These are phyloP conservation scores for Lerista edwardsae DNA, from an alignment of 2,797 vertebrate species.

Conservation along the genomic window DNA sequence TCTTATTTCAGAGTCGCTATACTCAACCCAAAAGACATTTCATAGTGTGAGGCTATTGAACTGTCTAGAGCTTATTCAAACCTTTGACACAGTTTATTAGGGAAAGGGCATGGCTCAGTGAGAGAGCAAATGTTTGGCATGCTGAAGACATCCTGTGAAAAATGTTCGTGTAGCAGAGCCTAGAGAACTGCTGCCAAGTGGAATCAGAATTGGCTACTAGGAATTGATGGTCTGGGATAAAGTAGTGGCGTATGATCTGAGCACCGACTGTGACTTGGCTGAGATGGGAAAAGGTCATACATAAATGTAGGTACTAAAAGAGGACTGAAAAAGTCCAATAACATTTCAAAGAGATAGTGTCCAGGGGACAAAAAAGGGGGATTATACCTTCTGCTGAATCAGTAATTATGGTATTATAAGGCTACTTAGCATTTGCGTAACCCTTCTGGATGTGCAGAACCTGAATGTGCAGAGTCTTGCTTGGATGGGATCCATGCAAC, in stretches of 20 bases:
- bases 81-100: not conserved
- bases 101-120: not conserved
- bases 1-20: not conserved
- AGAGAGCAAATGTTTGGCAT: not conserved
- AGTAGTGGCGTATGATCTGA: not conserved
- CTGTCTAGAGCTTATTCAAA: not conserved
- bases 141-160: not conserved
- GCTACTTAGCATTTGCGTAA: no score
- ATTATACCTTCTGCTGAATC: no score
- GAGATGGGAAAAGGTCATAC: no score
- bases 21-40: not conserved
- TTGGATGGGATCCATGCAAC: no score
- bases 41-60: not conserved
- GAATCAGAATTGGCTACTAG: not conserved
- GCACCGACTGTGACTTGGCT: not conserved
- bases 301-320: no score
- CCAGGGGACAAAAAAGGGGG: no score
- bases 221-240: not conserved
- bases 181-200: not conserved
- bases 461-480: no score
- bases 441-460: no score
- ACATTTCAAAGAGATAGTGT: no score
- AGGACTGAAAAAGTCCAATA: no score
- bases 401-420: no score
- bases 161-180: not conserved